Conservation (phyloP, 1,140 invertebrate species). For the Homalodisca vitripennis region DNA sequence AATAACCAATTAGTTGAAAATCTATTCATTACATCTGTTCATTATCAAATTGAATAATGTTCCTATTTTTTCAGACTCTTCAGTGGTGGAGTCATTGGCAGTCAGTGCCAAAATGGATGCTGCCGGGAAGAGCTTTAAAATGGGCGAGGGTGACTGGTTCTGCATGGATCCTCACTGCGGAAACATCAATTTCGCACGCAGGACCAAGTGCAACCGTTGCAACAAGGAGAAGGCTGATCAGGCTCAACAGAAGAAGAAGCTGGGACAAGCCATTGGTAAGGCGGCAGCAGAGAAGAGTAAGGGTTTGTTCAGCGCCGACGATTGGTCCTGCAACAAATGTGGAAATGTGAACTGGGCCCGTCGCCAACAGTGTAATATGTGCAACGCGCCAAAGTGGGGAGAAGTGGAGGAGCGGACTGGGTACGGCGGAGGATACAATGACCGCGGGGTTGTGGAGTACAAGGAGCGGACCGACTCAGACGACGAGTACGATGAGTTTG, state of each 20-base stretch:
- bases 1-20: too few relatives aligned
- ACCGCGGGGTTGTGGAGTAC: conserved; percentile 90
- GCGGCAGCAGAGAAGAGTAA: conserved; percentile 96
- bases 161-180: conserved; percentile 60
- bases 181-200: conserved; percentile 92
- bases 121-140: conserved; percentile 36
- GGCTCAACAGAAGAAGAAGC: conserved; percentile 77
- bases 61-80: too few relatives aligned
- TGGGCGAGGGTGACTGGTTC: conserved; percentile 56
- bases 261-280: conserved; percentile 97
- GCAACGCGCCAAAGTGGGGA: conserved; percentile 96
- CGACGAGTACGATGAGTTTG: conserved; percentile 96
- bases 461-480: conserved; percentile 84
- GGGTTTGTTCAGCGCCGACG: conserved; percentile 97
- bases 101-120: conserved; percentile 13
- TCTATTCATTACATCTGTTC: too few relatives aligned
- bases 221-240: conserved; percentile 54
- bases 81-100: background rate
- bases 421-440: conserved; percentile 84
- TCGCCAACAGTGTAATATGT: conserved; percentile 96
- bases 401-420: conserved; percentile 76
- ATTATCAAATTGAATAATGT: too few relatives aligned
- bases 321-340: conserved; percentile 99
- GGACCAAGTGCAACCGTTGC: conserved; percentile 90
- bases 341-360: conserved; percentile 99